Base-by-base conservation (phyloP, 2,797 vertebrate species). In the Myotis findleyi region DNA sequence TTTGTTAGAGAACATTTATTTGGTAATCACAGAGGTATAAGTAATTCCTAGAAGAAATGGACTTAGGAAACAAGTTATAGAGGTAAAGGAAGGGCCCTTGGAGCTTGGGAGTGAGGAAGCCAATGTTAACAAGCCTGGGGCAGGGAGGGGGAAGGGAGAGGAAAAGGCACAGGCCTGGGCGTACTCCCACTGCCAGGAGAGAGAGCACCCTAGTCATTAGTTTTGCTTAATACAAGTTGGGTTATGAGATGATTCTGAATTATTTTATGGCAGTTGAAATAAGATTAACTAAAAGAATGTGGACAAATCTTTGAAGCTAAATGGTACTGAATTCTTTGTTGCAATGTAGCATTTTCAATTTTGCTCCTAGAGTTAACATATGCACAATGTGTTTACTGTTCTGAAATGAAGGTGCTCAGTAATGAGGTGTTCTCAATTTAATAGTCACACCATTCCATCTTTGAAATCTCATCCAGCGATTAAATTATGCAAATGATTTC, bases 201-300 rank as follows among this genome's bases (percentile, higher is more conserved):
- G 57, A 1, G 59, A 30, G 59, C 59, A 30, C 13, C 59, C 59
- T 30, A 62, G 30, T 30, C 59, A 75, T 41, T 36, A 69, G 41
- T 77, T 91, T 91, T 89, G 51, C 80, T 83, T 71, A 86, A 88
- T 51, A 55, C 30, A 80, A 77, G 59, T 80, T 76, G 76, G 33
- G 30, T 7, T 86, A 53, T 84, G 72, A 96, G 73, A 81, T 59
- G 47, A 94, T 73, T 90, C 57, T 38, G 36, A 94, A 81, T 66
- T 51, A 82, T 57, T 88, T 72, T 5, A 11, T 47, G 23, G 81
- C 36, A 69, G 38, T n/a, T 84, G 83, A 89, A 68, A 91, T 79
- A 36, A 75, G 47, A 30, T 57, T 25, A 86, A 25, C 5, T 64
- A 68, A 81, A 91, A 87, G n/a, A 80, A 79, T 16, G 47, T 33